phyloP scores from a whole-genome alignment of 2,797 vertebrate genomes.

The Spinus pinus region DNA sequence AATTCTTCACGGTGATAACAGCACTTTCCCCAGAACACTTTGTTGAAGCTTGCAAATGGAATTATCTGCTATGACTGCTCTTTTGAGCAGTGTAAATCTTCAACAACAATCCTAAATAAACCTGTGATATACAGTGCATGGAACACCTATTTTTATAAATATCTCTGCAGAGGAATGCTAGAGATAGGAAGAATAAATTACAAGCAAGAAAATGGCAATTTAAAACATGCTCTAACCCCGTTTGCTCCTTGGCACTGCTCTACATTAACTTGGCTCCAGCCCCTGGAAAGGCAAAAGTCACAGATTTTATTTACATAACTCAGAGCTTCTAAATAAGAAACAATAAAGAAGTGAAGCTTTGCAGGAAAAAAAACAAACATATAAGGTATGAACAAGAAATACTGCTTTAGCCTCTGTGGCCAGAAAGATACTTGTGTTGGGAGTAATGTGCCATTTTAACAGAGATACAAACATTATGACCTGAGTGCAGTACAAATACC shows the following conservation, averaged over 20 bases:
- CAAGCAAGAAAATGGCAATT: constrained; percentile 3
- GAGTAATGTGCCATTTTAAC: not conserved
- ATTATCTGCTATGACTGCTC: constrained; percentile 47
- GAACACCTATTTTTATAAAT: constrained; percentile 55
- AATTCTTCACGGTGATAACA: constrained; percentile 10
- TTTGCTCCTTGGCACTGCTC: not conserved
- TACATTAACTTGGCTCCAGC: not conserved
- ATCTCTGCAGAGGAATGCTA: not conserved
- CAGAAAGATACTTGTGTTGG: not conserved
- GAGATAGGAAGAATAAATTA: constrained; percentile 39
- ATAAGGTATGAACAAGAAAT: not conserved
- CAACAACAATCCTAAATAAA: constrained; percentile 48
- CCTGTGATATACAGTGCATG: not conserved
- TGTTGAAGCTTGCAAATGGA: constrained; percentile 53
- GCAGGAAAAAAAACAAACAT: too few species aligned
- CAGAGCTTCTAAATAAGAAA: not conserved
- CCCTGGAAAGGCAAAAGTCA: constrained; percentile 6
- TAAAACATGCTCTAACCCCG: not conserved
- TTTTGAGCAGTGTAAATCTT: constrained; percentile 62
- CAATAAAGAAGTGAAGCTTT: not conserved
- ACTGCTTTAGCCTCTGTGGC: not conserved
- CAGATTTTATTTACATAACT: not conserved
- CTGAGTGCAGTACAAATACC: not conserved
- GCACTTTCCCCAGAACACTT: constrained; percentile 6
- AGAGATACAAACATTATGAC: not conserved